Evolutionary conservation across 1,140 invertebrate genomes (phyloP), one percentile per base, ranked within the genome.

Genomic region (Cydia fagiglandana): DNA sequence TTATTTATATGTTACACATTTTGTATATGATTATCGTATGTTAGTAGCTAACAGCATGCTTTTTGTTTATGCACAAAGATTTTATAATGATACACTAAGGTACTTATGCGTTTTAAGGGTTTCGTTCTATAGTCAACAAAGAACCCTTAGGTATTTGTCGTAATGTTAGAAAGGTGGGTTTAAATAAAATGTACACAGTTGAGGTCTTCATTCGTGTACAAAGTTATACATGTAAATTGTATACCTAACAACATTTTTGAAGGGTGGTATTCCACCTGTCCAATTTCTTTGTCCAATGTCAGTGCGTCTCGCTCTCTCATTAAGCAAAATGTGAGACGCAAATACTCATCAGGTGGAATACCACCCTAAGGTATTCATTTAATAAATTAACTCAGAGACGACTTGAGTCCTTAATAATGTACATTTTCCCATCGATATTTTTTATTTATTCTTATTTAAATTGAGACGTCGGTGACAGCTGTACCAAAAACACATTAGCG

Each of bases 131-230:
- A 45, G 41, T 13, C 41, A 12, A 47, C 45, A 15, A 47, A 47
- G 3, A 15, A 47, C 13, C 76, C 70, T 75, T 80, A 75, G n/a
- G n/a, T n/a, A n/a, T 74, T 76, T 74, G 56, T 77, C 76, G 74
- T 76, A 77, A 76, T 74, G 77, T 80, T 77, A 73, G 75, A 66
- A 50, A 53, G 82, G 80, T 82, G 76, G 79, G 75, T 76, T n/a
- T 73, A 41, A 20, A 50, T 50, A 53, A 61, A 47, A 74, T 41
- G 73, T 53, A 15, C 50, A n/a, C 7, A 61, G 17, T 61, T 61
- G 15, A 61, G 56, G 56, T n/a, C 20, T 61, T 61, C 0, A 61
- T 61, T 24, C 20, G 20, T 61, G 17, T 24, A 61, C 7, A 47
- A 12, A 53, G 12, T 53, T 53, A 6, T 2, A 0, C 15, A n/a